Conservation (phyloP, 2,113 vertebrate species). For the Oreochromis tanganicae region DNA sequence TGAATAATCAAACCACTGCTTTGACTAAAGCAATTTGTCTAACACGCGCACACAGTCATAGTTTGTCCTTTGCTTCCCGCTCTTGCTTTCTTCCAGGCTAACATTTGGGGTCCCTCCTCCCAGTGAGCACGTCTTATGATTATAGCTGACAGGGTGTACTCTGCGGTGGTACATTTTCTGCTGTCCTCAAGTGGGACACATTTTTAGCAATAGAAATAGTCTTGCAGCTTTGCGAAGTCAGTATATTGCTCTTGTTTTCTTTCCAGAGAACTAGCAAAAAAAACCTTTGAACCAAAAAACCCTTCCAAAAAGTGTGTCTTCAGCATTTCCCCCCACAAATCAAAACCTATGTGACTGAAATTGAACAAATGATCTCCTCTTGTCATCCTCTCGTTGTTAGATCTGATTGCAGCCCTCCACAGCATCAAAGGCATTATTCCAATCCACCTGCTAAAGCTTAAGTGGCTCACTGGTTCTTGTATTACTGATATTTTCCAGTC, state of each 20-base stretch:
- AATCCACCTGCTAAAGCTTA: neutral
- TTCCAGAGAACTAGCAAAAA: neutral
- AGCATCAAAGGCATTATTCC: neutral
- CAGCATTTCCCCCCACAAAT: neutral
- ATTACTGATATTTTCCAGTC: neutral
- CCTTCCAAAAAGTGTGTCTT: neutral
- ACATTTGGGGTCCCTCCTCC: neutral
- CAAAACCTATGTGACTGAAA: neutral
- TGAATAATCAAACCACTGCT: neutral
- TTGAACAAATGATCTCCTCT: neutral
- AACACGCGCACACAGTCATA: neutral
- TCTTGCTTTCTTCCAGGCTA: neutral
- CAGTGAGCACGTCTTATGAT: neutral
- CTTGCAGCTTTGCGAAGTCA: neutral
- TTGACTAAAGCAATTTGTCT: neutral
- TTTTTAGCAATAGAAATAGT: neutral
- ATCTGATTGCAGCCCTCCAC: neutral
- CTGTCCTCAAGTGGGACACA: neutral
- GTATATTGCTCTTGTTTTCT: neutral
- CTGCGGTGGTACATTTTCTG: neutral
- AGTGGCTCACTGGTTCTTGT: neutral
- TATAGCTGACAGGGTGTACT: slow-evolving; percentile 22
- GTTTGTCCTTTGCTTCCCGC: neutral
- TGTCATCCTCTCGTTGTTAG: neutral
- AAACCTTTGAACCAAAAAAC: neutral